phyloP scores from a whole-genome alignment of 92 coral and sea anemone species.

The Porites evermanni region DNA sequence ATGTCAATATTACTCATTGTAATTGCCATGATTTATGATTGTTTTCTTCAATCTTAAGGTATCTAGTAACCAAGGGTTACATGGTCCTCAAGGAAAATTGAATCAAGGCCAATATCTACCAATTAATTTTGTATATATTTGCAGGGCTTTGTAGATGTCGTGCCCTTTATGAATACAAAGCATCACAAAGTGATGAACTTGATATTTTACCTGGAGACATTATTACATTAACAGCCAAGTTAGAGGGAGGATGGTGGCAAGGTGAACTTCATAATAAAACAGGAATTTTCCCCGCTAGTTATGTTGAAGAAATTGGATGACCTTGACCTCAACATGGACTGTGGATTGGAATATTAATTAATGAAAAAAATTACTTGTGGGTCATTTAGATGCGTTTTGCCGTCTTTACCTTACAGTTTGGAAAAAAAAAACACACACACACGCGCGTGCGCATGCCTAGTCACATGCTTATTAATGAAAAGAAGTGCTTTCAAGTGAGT shows the following conservation, averaged over 20 bases:
- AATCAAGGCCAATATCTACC: background rate
- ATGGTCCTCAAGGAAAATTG: too few species aligned
- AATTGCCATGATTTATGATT: too few species aligned
- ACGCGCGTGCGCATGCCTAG: too few species aligned
- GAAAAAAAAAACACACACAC: too few species aligned
- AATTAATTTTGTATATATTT: background rate
- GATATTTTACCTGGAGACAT: slow-evolving; percentile 87
- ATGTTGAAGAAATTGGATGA: slow-evolving; percentile 89
- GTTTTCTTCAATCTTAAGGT: too few species aligned
- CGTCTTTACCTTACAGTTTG: background rate
- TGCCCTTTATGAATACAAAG: slow-evolving; percentile 90
- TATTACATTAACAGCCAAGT: slow-evolving; percentile 79
- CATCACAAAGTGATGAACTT: slow-evolving; percentile 89
- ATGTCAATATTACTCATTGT: too few species aligned
- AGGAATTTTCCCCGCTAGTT: slow-evolving; percentile 94
- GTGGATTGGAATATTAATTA: background rate
- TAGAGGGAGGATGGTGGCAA: slow-evolving; percentile 95
- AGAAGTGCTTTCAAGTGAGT: too few species aligned
- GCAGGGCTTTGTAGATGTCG: slow-evolving; percentile 82
- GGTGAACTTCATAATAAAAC: slow-evolving; percentile 85
- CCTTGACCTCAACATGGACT: background rate
- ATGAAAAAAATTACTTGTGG: background rate
- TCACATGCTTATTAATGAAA: too few species aligned
- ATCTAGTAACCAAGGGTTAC: too few species aligned
- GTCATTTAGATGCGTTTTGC: background rate